Evolutionary conservation across 35 echinoderm and acorn worm genomes (phyloP).

Genomic region (Lytechinus pictus): DNA sequence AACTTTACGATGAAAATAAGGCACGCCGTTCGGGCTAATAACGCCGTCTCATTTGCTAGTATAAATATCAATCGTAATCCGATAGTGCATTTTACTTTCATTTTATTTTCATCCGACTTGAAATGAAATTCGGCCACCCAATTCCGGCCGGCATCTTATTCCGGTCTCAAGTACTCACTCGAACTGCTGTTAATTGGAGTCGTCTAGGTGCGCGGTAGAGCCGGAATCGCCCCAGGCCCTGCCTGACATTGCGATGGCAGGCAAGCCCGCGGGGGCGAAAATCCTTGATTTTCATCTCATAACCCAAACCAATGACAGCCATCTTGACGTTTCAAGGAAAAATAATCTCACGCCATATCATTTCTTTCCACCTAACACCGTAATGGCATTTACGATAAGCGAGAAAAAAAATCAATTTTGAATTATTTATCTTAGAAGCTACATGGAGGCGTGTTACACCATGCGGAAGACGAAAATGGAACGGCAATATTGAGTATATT

Average conservation of each 20-base stretch:
- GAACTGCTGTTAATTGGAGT: neutral
- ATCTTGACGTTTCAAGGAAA: neutral
- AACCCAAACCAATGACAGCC: neutral
- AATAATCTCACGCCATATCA: constrained; percentile 12
- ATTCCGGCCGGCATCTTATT: neutral
- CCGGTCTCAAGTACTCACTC: neutral
- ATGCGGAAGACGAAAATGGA: neutral
- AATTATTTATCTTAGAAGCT: neutral
- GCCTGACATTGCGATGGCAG: neutral
- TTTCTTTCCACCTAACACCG: neutral
- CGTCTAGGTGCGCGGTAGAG: neutral
- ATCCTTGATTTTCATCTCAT: neutral
- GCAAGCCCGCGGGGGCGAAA: neutral
- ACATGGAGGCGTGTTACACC: neutral
- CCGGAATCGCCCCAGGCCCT: neutral
- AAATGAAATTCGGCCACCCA: constrained; percentile 17
- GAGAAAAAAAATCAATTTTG: constrained; percentile 9
- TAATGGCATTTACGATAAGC: neutral
- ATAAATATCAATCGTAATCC: neutral
- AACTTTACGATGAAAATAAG: too few species aligned
- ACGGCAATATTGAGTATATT: neutral
- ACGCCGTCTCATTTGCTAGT: neutral
- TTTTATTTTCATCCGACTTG: neutral
- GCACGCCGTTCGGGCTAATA: neutral
- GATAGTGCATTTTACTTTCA: constrained; percentile 1